Conservation (phyloP, 2,888 invertebrate genomes). For the Brassicogethes aeneus region DNA sequence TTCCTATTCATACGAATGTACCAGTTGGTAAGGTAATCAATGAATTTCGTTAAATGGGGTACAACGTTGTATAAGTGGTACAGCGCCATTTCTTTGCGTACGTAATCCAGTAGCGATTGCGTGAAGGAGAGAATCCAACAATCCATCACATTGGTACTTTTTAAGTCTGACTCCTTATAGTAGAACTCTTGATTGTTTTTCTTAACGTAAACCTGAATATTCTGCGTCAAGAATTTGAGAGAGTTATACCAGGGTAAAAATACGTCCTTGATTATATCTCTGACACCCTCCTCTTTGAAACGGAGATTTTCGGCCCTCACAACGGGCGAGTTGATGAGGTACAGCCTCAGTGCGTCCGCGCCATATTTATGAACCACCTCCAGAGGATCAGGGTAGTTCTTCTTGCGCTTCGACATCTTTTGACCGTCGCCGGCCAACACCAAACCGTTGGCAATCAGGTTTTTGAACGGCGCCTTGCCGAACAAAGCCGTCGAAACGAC, state of each 20-base stretch:
- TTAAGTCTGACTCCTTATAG: slow-evolving; percentile 33
- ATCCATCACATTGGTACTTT: slow-evolving; percentile 78
- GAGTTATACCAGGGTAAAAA: slow-evolving; percentile 96
- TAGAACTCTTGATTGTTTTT: slow-evolving; percentile 41
- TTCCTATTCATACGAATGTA: slow-evolving; percentile 95
- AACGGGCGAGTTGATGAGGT: slow-evolving; percentile 96
- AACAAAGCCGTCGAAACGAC: slow-evolving; percentile 94
- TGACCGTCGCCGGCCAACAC: slow-evolving; percentile 96
- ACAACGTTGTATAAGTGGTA: slow-evolving; percentile 95
- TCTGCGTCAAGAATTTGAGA: slow-evolving; percentile 89
- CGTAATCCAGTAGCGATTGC: slow-evolving; percentile 81
- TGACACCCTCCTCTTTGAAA: slow-evolving; percentile 96
- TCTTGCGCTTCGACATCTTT: slow-evolving; percentile 99
- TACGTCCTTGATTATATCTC: slow-evolving; percentile 93
- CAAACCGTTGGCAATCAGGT: slow-evolving; percentile 92
- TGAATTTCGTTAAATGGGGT: slow-evolving; percentile 87
- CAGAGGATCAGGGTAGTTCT: slow-evolving; percentile 97
- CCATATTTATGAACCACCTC: slow-evolving; percentile 87
- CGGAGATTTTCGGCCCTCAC: slow-evolving; percentile 93
- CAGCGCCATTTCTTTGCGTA: slow-evolving; percentile 87
- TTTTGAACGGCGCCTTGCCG: slow-evolving; percentile 95
- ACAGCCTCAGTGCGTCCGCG: slow-evolving; percentile 92
- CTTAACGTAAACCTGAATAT: slow-evolving; percentile 72
- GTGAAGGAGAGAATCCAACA: slow-evolving; percentile 95
- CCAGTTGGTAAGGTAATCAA: slow-evolving; percentile 98